Conservation (phyloP, 2,888 invertebrate genomes). For the Drosophila siamana region DNA sequence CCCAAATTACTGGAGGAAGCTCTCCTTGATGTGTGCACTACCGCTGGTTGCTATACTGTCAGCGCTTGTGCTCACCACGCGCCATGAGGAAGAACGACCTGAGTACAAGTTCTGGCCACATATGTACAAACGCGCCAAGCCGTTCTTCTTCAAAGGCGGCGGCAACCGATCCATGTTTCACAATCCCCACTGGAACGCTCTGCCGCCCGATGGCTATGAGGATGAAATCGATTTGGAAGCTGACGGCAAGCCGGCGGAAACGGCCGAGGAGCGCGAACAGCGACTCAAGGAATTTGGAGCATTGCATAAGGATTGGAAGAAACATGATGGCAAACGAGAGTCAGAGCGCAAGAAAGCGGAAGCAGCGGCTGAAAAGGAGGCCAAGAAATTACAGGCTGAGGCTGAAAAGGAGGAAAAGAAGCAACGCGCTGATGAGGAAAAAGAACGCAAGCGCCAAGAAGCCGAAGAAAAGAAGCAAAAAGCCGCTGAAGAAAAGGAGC, state of each 20-base stretch:
- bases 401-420: constrained; percentile 26
- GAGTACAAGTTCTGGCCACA: constrained; percentile 50
- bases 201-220: constrained; percentile 73
- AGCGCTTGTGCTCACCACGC: constrained; percentile 32
- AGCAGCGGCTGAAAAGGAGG: constrained; percentile 31
- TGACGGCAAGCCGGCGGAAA: constrained; percentile 38
- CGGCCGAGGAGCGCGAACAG: constrained; percentile 32
- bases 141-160: constrained; percentile 55
- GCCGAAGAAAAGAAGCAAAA: background rate
- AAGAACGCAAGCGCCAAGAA: constrained; percentile 18
- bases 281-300: constrained; percentile 37
- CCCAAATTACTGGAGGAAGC: constrained; percentile 40
- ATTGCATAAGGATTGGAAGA: constrained; percentile 46
- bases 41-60: constrained; percentile 46
- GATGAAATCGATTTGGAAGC: constrained; percentile 56
- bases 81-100: constrained; percentile 47
- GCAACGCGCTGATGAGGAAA: constrained; percentile 1
- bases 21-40: constrained; percentile 37
- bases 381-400: constrained; percentile 16
- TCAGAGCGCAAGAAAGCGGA: constrained; percentile 36
- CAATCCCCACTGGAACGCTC: constrained; percentile 56
- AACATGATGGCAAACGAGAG: constrained; percentile 23
- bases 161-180: constrained; percentile 58
- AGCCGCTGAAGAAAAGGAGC: constrained; percentile 10
- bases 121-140: constrained; percentile 59